phyloP scores from a whole-genome alignment of 2,888 invertebrate genomes.

The Plebejus melissa region DNA sequence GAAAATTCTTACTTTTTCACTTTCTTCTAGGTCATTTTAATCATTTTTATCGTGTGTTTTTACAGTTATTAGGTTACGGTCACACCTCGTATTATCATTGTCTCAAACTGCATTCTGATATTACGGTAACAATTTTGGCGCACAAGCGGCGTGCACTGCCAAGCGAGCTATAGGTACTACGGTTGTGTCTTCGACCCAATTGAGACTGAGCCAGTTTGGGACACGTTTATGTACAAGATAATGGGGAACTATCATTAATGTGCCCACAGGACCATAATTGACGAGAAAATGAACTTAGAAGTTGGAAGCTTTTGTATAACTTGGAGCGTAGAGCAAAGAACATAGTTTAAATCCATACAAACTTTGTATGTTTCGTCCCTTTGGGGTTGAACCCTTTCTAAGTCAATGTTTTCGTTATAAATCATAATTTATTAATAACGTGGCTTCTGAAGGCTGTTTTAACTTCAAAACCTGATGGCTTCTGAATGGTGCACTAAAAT shows the following conservation, averaged over 20 bases:
- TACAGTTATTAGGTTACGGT: not conserved
- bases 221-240: not conserved
- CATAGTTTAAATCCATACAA: not conserved
- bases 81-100: not conserved
- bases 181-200: constrained; percentile 21
- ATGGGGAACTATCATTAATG: not conserved
- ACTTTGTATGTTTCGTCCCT: not conserved
- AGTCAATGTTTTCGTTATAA: not conserved
- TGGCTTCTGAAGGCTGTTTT: too few species aligned
- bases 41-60: not conserved
- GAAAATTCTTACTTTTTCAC: not conserved
- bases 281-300: not conserved
- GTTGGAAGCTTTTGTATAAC: not conserved
- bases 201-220: constrained; percentile 25
- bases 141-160: constrained; percentile 18
- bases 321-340: not conserved
- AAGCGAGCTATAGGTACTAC: constrained; percentile 12
- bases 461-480: not conserved
- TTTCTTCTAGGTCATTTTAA: not conserved
- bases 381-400: not conserved
- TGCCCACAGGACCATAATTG: not conserved
- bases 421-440: not conserved
- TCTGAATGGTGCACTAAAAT: not conserved
- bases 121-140: constrained; percentile 12
- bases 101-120: constrained; percentile 2